Percentiles rank a stretch among this genome's conserved stretches.
Evolutionary conservation across 35 echinoderm and acorn worm species (phyloP).

Genomic region (Acanthaster planci): DNA sequence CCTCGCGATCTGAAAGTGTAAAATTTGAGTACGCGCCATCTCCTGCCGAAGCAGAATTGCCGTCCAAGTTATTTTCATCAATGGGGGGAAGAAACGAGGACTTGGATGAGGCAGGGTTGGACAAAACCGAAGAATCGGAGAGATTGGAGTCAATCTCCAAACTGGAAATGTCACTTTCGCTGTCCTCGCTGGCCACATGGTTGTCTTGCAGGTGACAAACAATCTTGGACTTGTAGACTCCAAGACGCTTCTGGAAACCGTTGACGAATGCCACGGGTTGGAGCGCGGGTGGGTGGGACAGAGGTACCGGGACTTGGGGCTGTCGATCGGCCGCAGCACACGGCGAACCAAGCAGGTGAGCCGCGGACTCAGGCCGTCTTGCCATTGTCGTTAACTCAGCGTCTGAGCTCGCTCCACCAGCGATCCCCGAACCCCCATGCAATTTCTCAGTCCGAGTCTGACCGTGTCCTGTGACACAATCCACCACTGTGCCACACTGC

Average conservation of each 20-base stretch:
- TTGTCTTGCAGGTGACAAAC: neutral
- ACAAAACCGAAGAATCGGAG: neutral
- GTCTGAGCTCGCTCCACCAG: no score
- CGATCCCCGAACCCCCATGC: no score
- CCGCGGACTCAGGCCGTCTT: no score
- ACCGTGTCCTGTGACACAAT: no score
- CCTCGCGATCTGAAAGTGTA: no score
- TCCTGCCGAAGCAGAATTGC: no score
- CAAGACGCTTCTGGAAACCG: constrained; percentile 8
- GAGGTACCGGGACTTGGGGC: neutral
- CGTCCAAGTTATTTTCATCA: neutral
- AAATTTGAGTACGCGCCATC: no score
- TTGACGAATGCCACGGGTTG: neutral
- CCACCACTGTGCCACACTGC: no score
- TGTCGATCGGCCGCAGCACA: neutral
- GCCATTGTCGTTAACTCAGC: no score
- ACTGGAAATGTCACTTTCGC: constrained; percentile 20
- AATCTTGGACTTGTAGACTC: neutral
- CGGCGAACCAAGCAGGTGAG: neutral
- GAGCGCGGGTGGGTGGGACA: neutral
- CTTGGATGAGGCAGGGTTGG: neutral
- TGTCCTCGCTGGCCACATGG: neutral
- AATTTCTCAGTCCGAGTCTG: no score
- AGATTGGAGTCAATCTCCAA: constrained; percentile 22
- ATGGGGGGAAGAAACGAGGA: neutral